These are phyloP conservation scores for Penaeus chinensis DNA, from an alignment of 1,140 invertebrate genomes.

Conservation along the genomic window DNA sequence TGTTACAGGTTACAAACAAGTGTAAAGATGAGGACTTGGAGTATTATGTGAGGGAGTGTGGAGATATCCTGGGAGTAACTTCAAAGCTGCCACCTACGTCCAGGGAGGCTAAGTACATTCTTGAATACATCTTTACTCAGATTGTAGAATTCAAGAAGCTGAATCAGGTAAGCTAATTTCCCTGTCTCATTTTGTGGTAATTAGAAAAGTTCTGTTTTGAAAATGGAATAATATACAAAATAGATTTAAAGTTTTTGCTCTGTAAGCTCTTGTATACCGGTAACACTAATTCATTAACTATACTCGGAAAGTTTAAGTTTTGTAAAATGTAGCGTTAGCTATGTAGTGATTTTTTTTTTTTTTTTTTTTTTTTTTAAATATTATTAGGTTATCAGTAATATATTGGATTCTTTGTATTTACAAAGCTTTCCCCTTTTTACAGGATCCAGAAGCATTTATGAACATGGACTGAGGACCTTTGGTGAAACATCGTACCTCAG, in stretches of 20 bases:
- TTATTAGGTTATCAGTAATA: no score
- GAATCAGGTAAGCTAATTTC: slow-evolving; percentile 65
- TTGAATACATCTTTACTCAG: slow-evolving; percentile 73
- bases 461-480: no score
- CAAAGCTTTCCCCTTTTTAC: neutral
- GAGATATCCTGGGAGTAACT: slow-evolving; percentile 77
- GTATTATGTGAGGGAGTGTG: slow-evolving; percentile 91
- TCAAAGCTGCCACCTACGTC: slow-evolving; percentile 67
- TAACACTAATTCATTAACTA: no score
- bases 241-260: no score
- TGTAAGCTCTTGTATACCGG: no score
- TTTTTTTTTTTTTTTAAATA: no score
- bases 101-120: slow-evolving; percentile 72
- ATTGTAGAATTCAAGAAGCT: slow-evolving; percentile 74
- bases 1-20: slow-evolving; percentile 81
- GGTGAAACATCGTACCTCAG: no score
- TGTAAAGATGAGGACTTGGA: slow-evolving; percentile 85
- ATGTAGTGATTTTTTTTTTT: no score
- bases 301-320: no score
- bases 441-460: slow-evolving; percentile 43
- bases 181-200: neutral
- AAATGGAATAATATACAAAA: neutral
- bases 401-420: no score
- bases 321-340: no score
- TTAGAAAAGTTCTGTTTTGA: neutral